Base-by-base conservation (phyloP, 2,113 vertebrate species). In the Eulemur macaco region DNA sequence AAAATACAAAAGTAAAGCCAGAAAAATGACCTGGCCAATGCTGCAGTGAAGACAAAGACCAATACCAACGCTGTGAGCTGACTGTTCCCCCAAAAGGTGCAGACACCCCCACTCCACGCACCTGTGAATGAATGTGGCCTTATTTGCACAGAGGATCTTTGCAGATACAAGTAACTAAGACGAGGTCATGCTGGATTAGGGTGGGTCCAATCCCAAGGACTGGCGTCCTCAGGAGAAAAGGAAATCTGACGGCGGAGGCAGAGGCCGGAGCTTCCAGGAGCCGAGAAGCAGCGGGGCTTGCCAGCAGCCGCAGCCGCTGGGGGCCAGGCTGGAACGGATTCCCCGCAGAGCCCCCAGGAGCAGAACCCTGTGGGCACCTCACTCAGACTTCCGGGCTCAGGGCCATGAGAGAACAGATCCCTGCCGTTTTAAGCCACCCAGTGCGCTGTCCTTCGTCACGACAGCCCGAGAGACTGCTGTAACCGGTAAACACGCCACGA, bases 61-160 rank as follows among this genome's bases (percentile, higher is more conserved):
- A 1, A 54, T 0, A 5, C 2, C 6, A 6, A 27, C 0, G 0
- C 3, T 11, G 15, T 9, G 29, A 27, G 4, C 1, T 1, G 17
- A 29, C 21, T 4, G 18, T 12, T 29, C 21, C 66, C 54, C 17
- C 2, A 31, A 63, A 18, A 29, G 1, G 8, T 3, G 39, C 34
- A 8, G 5, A 34, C 11, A 31, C 66, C 86, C 78, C 6, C 27
- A 52, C n/a, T 23, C 23, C 71, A 42, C 47, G 13, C 4, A 15
- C 13, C 25, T 34, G 34, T 5, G 14, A 29, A 1, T 6, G 18
- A 17, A 1, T 9, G 25, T 31, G 64, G 42, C 73, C 52, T 14
- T 5, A 52, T 3, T 1, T 13, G 25, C 37, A 45, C 29, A 23
- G 11, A 11, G 21, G 42, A 56, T 21, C 88, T 23, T 9, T n/a